Evolutionary conservation across 2,113 vertebrate genomes (phyloP), one percentile per base, ranked within the genome.

Genomic region (Anarhynchus alexandrinus): DNA sequence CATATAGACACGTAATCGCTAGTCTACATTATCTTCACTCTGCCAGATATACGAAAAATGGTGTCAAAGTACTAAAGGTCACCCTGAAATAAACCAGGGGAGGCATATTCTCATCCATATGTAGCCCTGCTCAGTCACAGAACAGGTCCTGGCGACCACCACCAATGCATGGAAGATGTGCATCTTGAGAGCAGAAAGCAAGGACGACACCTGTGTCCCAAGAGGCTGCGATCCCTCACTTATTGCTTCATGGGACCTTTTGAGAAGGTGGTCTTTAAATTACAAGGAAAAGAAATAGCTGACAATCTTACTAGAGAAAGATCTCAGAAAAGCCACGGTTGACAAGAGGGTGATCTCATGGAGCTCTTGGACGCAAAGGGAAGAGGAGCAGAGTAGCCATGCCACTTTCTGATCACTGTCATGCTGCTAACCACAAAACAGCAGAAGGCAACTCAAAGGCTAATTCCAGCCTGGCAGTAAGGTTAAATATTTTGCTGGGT

Each of bases 401-500:
- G 8, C 43, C 1, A 1, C 45, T 80, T 73, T 42, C 88, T 45
- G 23, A 80, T 66, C 3, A 0, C 32, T 42, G 8, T 23, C 88
- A 42, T 32, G 51, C 45, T 94, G 81, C 69, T 95, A 84, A 70
- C 52, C 52, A 81, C 30, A 5, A 86, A 95, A 93, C 32, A 93
- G 82, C 79, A 93, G 55, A 93, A 93, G 94, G 59, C 36, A 71
- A 83, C 79, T 83, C 90, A 81, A 82, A 94, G 79, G 82, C 96
- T 96, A 92, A 96, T 91, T 96, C 55, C 88, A 94, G 89, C 72
- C 91, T 88, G 72, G 88, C 67, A 96, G 64, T 74, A 64, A 96
- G 96, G 96, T 96, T 96, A 97, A 97, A 96, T 94, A 95, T 96
- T 96, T 97, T 93, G 71, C 74, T 94, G 71, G 80, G 70, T 90